Evolutionary conservation across 1,140 invertebrate genomes (phyloP).

Genomic region (Pentalonia nigronervosa): DNA sequence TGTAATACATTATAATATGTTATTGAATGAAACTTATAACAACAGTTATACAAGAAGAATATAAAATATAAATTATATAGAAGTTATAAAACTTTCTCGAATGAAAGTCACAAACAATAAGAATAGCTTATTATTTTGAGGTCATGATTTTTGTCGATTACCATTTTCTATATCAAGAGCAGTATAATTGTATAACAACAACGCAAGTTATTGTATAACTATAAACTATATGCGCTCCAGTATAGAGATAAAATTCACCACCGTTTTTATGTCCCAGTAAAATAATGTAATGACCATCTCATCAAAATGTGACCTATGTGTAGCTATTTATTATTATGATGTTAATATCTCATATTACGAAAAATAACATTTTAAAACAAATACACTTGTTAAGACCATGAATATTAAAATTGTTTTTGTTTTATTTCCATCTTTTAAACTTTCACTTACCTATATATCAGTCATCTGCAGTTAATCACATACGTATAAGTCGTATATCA

Average conservation of each 20-base stretch:
- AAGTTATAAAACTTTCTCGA: background rate
- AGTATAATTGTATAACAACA: constrained; percentile 18
- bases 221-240: background rate
- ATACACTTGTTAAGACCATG: background rate
- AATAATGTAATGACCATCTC: background rate
- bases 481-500: background rate
- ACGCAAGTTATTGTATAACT: background rate
- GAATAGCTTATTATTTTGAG: background rate
- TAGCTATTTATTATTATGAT: background rate
- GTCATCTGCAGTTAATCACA: background rate
- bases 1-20: background rate
- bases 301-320: background rate
- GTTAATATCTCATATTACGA: background rate
- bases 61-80: constrained; percentile 5
- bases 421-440: background rate
- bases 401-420: background rate
- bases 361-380: background rate
- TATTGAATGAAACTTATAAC: background rate
- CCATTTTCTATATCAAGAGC: constrained; percentile 34
- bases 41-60: background rate
- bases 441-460: background rate
- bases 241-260: background rate
- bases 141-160: constrained; percentile 4
- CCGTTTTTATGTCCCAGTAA: background rate
- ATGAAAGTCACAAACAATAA: constrained; percentile 40